A percentile compares a stretch with the other conserved stretches of the same genome.
Evolutionary conservation across 2,113 vertebrate species (phyloP).

Genomic region (Eulacestoma nigropectus): DNA sequence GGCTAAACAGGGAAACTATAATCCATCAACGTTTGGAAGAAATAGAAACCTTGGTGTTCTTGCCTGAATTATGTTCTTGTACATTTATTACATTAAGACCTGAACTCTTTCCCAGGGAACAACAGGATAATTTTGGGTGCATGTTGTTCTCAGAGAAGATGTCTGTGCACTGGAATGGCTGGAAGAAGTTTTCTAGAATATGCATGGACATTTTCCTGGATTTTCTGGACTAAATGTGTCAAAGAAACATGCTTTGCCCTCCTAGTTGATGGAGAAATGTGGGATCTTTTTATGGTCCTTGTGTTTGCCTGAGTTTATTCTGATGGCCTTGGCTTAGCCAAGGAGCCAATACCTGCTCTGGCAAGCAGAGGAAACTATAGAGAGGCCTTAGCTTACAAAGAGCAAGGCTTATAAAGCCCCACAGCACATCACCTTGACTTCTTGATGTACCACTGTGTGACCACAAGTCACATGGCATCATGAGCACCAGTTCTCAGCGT

Average conservation of each 20-base stretch:
- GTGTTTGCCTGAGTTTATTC: neutral
- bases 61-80: neutral
- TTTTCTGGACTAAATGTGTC: neutral
- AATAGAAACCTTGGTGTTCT: neutral
- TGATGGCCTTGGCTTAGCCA: neutral
- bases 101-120: neutral
- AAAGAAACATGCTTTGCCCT: neutral
- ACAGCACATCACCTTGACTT: neutral
- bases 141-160: neutral
- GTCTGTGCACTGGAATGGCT: neutral
- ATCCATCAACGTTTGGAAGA: neutral
- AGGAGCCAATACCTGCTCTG: neutral
- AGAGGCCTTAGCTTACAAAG: neutral
- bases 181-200: neutral
- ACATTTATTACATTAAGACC: neutral
- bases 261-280: neutral
- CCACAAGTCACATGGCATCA: fast-evolving
- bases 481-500: fast-evolving
- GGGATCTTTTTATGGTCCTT: neutral
- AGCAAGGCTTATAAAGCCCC: neutral
- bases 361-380: neutral
- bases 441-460: neutral
- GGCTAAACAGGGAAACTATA: neutral
- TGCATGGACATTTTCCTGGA: neutral
- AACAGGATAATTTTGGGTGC: neutral